phyloP scores from a whole-genome alignment of 2,797 vertebrate genomes.

The Sebastes dallii region DNA sequence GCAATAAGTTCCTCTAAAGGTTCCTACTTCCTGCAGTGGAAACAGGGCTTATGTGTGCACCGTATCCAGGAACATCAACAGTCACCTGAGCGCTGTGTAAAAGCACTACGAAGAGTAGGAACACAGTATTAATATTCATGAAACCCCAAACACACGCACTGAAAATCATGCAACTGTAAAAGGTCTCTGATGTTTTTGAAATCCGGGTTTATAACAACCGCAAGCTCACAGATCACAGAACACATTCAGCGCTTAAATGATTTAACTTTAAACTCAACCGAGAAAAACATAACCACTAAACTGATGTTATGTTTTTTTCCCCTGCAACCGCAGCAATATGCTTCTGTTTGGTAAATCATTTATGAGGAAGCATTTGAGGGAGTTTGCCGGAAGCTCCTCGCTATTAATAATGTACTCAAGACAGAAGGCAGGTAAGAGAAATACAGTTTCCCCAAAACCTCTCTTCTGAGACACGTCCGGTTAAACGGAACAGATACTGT shows the following conservation, averaged over 20 bases:
- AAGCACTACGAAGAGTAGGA: background rate
- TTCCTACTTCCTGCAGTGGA: no score
- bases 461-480: background rate
- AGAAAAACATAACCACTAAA: background rate
- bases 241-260: background rate
- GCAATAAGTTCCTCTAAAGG: no score
- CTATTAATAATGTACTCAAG: conserved; percentile 21
- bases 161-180: background rate
- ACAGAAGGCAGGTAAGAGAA: conserved; percentile 1
- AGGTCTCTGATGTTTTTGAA: background rate
- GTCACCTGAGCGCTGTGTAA: background rate
- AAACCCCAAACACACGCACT: background rate
- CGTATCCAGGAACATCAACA: background rate
- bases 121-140: background rate
- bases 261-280: background rate
- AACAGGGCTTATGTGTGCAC: background rate
- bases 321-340: background rate
- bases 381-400: background rate
- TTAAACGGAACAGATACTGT: background rate
- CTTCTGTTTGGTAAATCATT: conserved; percentile 7
- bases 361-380: background rate
- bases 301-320: background rate
- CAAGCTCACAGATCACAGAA: background rate
- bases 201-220: background rate
- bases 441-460: background rate